phyloP scores from a whole-genome alignment of 2,797 vertebrate species.

The Melopsittacus undulatus region DNA sequence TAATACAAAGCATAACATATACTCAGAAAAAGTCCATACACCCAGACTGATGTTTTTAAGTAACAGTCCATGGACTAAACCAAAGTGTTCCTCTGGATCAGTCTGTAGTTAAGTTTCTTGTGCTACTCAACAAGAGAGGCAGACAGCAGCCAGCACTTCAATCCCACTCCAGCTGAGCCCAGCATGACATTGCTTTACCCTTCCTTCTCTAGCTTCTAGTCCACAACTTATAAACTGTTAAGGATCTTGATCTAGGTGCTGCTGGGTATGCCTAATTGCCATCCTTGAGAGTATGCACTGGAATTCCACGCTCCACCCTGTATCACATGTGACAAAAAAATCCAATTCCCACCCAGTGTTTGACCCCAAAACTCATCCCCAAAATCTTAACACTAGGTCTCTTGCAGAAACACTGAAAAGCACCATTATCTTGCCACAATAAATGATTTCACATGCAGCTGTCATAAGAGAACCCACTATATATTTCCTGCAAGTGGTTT shows the following conservation, averaged over 20 bases:
- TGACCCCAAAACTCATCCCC: not conserved
- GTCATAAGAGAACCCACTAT: not conserved
- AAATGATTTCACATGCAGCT: not conserved
- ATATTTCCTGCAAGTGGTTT: not conserved
- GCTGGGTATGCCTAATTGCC: not conserved
- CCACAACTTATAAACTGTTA: not conserved
- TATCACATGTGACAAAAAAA: not conserved
- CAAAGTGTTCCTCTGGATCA: not conserved
- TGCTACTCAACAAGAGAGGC: not conserved
- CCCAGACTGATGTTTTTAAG: not conserved
- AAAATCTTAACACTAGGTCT: not conserved
- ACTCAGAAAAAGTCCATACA: not conserved
- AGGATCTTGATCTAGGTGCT: not conserved
- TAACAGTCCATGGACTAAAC: not conserved
- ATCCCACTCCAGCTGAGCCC: not conserved
- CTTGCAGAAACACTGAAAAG: not conserved
- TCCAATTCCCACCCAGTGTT: not conserved
- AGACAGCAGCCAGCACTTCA: not conserved
- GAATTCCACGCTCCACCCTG: not conserved
- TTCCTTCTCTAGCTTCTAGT: not conserved
- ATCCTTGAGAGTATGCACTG: not conserved
- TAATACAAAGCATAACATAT: not conserved
- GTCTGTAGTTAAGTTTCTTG: not conserved
- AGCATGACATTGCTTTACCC: not conserved
- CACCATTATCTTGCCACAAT: not conserved